These are phyloP conservation scores for Acyrthosiphon pisum DNA, from an alignment of 1,140 invertebrate genomes.

Conservation along the genomic window DNA sequence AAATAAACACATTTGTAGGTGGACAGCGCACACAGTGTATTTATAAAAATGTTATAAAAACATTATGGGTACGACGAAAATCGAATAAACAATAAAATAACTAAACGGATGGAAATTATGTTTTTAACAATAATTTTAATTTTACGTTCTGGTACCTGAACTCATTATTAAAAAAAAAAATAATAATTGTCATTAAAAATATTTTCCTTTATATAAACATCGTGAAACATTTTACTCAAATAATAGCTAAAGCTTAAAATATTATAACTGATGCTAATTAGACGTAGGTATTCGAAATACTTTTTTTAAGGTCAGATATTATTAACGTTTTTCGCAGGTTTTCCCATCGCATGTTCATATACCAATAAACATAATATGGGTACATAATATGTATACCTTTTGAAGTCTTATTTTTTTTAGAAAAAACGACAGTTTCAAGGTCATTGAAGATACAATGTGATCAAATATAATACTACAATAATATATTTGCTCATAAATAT, in stretches of 20 bases:
- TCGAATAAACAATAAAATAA: background rate
- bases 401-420: background rate
- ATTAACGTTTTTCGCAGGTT: background rate
- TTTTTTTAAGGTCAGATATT: conserved; percentile 8
- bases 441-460: background rate
- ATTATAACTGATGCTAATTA: background rate
- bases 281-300: background rate
- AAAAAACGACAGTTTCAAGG: background rate
- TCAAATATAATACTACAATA: background rate
- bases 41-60: background rate
- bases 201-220: background rate
- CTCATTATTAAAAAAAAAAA: background rate
- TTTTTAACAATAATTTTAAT: background rate
- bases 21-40: background rate
- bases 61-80: background rate
- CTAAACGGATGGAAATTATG: background rate
- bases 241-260: background rate
- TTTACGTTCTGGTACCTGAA: background rate
- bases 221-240: background rate
- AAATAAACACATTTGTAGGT: background rate
- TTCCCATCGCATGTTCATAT: background rate
- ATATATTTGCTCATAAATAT: background rate
- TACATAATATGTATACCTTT: background rate
- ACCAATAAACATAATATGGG: background rate
- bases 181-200: background rate